Conservation (phyloP, 2,888 invertebrate genomes). For the Congeria kusceri region DNA sequence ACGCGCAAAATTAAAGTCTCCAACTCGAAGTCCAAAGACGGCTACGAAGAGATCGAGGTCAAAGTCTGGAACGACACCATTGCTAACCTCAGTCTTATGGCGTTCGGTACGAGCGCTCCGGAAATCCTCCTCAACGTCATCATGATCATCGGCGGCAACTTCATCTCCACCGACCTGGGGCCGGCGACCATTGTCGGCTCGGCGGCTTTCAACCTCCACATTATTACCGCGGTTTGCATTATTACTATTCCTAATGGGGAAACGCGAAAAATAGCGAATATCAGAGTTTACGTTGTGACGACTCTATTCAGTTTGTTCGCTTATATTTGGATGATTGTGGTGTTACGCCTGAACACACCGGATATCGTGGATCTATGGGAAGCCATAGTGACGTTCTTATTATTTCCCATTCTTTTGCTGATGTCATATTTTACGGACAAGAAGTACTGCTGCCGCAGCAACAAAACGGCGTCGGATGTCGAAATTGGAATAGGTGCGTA, state of each 20-base stretch:
- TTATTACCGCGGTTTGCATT: conserved; percentile 87
- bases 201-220: conserved; percentile 87
- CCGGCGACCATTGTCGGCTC: conserved; percentile 88
- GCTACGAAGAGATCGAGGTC: conserved; percentile 86
- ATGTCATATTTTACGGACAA: conserved; percentile 87
- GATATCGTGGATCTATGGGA: conserved; percentile 87
- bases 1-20: conserved; percentile 85
- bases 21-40: conserved; percentile 70
- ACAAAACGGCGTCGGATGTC: conserved; percentile 73
- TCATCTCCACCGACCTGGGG: conserved; percentile 86
- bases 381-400: conserved; percentile 87
- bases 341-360: conserved; percentile 85
- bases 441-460: conserved; percentile 74
- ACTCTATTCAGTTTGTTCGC: conserved; percentile 86
- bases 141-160: conserved; percentile 85
- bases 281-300: conserved; percentile 86
- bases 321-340: conserved; percentile 88
- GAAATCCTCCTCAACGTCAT: conserved; percentile 87
- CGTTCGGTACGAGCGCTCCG: conserved; percentile 87
- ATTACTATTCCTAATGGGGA: conserved; percentile 86
- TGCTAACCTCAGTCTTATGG: conserved; percentile 88
- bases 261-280: conserved; percentile 84
- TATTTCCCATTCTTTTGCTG: conserved; percentile 87
- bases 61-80: conserved; percentile 88
- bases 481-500: conserved; percentile 79